Evolutionary conservation across 1,140 invertebrate species (phyloP), one percentile per base, ranked within the genome.

Genomic region (Chelonus insularis): DNA sequence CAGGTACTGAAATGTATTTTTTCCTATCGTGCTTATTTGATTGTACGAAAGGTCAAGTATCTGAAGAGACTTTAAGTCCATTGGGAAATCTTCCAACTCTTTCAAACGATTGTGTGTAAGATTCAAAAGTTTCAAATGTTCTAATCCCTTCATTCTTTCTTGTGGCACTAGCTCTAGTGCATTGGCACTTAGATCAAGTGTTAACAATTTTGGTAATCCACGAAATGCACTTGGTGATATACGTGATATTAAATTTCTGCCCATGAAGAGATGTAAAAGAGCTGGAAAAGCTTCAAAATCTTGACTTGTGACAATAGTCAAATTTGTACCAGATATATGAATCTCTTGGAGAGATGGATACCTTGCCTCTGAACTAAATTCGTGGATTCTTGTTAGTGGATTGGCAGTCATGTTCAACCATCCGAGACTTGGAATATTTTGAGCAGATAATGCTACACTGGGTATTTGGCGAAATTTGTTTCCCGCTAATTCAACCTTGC

Each of bases 271-370:
- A 68, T 89, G 88, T 65, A 90, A 84, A 7, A 96, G 79, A 0
- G 87, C 85, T 1, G 91, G 89, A 68, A 95, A 95, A n/a, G 91
- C 86, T 69, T 92, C 88, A 70, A 96, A 95, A 68, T 95, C 94
- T 69, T 90, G 91, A 45, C 91, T 92, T 0, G 92, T 93, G 2
- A 96, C 84, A 50, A 95, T 89, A 1, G 87, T 92, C 9, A 96
- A 80, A 74, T 95, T 95, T 0, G 93, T 95, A 16, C 86, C 84
- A 43, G 87, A 89, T 57, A 95, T 89, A 70, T 91, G 88, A 7
- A 96, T 83, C 75, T 93, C 91, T 73, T 92, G 87, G 0, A 95
- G 81, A 9, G 86, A 76, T n/a, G 89, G 88, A 74, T 89, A 88
- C 68, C 81, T 84, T 32, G 86, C 84, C 5, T 85, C 83, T 0